A percentile compares a stretch with the other conserved stretches of the same genome.
Conservation (phyloP, 2,888 invertebrate species). For the Prenolepis imparis region DNA sequence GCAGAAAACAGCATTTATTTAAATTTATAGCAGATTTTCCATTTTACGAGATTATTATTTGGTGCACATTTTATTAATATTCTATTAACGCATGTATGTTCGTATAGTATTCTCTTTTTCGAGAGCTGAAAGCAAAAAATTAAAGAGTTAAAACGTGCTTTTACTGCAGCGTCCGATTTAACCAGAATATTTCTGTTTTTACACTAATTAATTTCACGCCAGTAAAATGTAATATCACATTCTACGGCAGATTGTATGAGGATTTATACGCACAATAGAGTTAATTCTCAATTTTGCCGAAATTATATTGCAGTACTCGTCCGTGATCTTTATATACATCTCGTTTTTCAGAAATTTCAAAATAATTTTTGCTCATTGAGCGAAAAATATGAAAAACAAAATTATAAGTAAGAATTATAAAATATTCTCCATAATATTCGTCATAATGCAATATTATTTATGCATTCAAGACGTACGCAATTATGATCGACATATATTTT, state of each 20-base stretch:
- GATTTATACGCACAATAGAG: slow-evolving; percentile 32
- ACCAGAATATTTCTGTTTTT: slow-evolving; percentile 39
- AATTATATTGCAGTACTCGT: slow-evolving; percentile 24
- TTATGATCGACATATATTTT: slow-evolving; percentile 51
- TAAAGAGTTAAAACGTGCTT: slow-evolving; percentile 6
- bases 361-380: slow-evolving; percentile 57
- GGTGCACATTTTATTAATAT: slow-evolving; percentile 56
- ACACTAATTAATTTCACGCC: slow-evolving; percentile 33
- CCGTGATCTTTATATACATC: background rate
- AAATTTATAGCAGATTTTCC: slow-evolving; percentile 64
- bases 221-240: slow-evolving; percentile 39
- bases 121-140: slow-evolving; percentile 5
- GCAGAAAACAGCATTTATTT: slow-evolving; percentile 54
- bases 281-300: slow-evolving; percentile 36
- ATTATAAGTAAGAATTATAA: slow-evolving; percentile 10
- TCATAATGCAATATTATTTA: background rate
- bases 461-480: slow-evolving; percentile 22
- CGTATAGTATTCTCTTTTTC: slow-evolving; percentile 1
- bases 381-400: background rate
- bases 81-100: background rate
- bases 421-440: slow-evolving; percentile 1
- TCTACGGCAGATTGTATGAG: slow-evolving; percentile 1
- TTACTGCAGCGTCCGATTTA: background rate
- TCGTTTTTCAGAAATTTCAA: slow-evolving; percentile 40
- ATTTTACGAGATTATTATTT: slow-evolving; percentile 57